Evolutionary conservation across 1,140 invertebrate genomes (phyloP).

Genomic region (Aphis gossypii): DNA sequence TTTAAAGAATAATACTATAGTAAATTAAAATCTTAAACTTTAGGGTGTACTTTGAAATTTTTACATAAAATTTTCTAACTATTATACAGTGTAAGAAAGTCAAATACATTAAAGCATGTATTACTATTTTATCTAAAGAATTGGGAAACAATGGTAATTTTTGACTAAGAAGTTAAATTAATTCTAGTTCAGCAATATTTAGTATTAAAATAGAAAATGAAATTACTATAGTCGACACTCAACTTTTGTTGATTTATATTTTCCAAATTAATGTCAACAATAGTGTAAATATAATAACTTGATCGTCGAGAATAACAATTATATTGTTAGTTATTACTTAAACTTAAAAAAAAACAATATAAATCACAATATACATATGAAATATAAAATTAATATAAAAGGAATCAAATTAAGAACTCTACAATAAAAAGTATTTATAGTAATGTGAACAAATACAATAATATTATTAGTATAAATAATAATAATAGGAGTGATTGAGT

Average conservation of each 20-base stretch:
- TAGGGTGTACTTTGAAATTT: background rate
- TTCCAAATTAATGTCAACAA: background rate
- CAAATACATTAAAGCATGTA: background rate
- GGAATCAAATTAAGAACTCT: background rate
- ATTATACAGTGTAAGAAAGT: background rate
- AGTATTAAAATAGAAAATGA: too few relatives aligned
- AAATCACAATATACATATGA: background rate
- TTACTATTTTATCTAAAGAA: background rate
- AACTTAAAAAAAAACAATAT: too few relatives aligned
- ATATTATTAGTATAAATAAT: too few relatives aligned
- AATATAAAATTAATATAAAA: background rate
- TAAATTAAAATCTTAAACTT: conserved; percentile 17
- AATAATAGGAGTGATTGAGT: background rate
- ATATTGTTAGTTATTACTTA: background rate
- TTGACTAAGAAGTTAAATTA: too few relatives aligned
- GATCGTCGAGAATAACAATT: background rate
- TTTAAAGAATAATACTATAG: background rate
- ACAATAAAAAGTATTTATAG: too few relatives aligned
- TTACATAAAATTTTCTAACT: background rate
- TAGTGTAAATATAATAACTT: background rate
- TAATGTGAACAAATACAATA: too few relatives aligned
- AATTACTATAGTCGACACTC: background rate
- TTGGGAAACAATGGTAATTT: background rate
- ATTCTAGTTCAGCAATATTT: too few relatives aligned
- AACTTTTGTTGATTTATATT: background rate